Evolutionary conservation across 2,113 vertebrate genomes (phyloP).

Genomic region (Xiphophorus couchianus): DNA sequence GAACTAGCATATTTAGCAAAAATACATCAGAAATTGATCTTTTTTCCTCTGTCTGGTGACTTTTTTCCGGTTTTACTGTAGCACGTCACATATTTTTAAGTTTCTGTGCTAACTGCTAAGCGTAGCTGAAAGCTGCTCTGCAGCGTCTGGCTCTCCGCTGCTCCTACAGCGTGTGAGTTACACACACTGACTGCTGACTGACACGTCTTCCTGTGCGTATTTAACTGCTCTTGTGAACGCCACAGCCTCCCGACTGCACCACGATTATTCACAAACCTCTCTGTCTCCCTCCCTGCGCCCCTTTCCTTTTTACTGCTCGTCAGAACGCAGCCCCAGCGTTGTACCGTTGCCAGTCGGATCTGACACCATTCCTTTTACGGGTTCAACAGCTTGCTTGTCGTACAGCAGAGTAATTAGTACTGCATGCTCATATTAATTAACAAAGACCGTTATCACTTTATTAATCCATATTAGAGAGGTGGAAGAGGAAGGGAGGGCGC

Average conservation of each 20-base stretch:
- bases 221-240: conserved; percentile 62
- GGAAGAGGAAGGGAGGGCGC: conserved; percentile 51
- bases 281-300: conserved; percentile 26
- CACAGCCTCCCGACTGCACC: conserved; percentile 58
- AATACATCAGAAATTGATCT: too few relatives aligned
- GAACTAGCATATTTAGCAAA: too few relatives aligned
- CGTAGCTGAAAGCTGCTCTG: neutral
- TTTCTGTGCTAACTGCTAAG: too few relatives aligned
- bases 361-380: conserved; percentile 74
- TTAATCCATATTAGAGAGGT: conserved; percentile 89
- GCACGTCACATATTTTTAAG: too few relatives aligned
- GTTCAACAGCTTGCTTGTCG: conserved; percentile 88
- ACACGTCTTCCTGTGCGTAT: conserved; percentile 45
- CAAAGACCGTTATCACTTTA: conserved; percentile 94
- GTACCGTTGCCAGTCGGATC: conserved; percentile 60
- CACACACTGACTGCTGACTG: conserved; percentile 51
- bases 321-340: conserved; percentile 48
- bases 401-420: conserved; percentile 92
- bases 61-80: too few relatives aligned
- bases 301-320: conserved; percentile 54
- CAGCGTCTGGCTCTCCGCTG: neutral
- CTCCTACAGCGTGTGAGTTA: conserved; percentile 19
- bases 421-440: conserved; percentile 96
- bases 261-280: conserved; percentile 56
- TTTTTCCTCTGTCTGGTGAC: too few relatives aligned